These are phyloP conservation scores for Batillaria attramentaria DNA, from an alignment of 1,140 invertebrate species.

Conservation along the genomic window DNA sequence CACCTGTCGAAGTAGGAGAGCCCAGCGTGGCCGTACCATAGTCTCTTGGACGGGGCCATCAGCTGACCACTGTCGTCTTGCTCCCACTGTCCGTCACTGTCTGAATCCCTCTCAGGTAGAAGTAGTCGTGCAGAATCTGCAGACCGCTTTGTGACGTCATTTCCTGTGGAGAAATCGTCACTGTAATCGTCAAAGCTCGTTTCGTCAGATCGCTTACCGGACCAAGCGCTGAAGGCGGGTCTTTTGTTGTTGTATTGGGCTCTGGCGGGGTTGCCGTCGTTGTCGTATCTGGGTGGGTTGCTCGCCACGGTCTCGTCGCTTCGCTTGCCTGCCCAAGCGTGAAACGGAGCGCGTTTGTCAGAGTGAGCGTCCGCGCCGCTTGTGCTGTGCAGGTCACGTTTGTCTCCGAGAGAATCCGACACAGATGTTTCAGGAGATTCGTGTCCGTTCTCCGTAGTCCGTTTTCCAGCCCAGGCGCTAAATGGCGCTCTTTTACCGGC, in stretches of 20 bases:
- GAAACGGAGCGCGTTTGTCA: not conserved
- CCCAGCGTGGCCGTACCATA: constrained; percentile 9
- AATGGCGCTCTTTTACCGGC: too few species aligned
- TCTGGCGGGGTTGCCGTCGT: not conserved
- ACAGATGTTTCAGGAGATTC: too few species aligned
- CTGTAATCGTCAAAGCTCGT: not conserved
- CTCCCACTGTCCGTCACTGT: too few species aligned
- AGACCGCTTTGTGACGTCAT: too few species aligned
- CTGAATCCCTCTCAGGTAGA: too few species aligned
- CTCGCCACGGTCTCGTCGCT: not conserved
- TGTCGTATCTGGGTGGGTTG: not conserved
- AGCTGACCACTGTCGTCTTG: not conserved
- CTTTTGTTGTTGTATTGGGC: not conserved
- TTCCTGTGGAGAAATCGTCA: too few species aligned
- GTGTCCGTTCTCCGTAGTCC: too few species aligned
- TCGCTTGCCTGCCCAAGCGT: not conserved
- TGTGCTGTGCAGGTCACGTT: too few species aligned
- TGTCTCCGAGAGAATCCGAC: too few species aligned
- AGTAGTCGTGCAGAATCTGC: too few species aligned
- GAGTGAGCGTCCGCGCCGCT: too few species aligned
- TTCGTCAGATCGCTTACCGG: not conserved
- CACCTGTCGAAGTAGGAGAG: not conserved
- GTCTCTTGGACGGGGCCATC: not conserved
- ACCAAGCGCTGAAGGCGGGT: not conserved
- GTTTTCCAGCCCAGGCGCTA: too few species aligned